A percentile compares a stretch with the other conserved stretches of the same genome.
phyloP scores from a whole-genome alignment of 92 coral and sea anemone genomes.

The Umimayanthus kanabou region DNA sequence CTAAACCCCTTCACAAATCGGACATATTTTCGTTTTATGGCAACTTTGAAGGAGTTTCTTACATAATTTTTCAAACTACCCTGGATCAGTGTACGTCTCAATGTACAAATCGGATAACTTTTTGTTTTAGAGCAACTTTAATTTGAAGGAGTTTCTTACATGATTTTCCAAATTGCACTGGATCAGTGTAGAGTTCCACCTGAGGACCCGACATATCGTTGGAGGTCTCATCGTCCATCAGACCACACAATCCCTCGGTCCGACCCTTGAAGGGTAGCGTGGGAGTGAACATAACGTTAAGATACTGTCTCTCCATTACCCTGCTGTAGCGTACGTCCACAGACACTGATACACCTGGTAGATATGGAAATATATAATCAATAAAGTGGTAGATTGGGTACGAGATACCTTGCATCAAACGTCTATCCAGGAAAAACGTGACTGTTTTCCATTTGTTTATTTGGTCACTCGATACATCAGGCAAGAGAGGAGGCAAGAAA shows the following conservation, averaged over 20 bases:
- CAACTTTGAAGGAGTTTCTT: conserved; percentile 32
- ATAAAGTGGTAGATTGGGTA: not conserved
- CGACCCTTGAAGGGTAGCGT: conserved; percentile 57
- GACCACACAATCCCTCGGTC: conserved; percentile 77
- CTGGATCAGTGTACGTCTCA: conserved; percentile 61
- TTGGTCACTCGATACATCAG: too few relatives aligned
- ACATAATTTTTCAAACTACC: conserved; percentile 73
- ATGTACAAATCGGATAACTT: too few relatives aligned
- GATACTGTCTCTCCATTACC: conserved; percentile 66
- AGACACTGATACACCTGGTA: conserved; percentile 62
- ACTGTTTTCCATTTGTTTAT: too few relatives aligned
- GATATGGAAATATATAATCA: not conserved
- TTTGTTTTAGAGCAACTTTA: not conserved
- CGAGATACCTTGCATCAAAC: not conserved
- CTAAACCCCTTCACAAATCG: too few relatives aligned
- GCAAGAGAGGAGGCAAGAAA: too few relatives aligned
- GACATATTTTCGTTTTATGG: not conserved
- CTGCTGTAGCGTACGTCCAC: conserved; percentile 68
- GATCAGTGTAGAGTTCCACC: conserved; percentile 59
- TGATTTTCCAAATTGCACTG: conserved; percentile 68
- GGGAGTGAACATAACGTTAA: conserved; percentile 66
- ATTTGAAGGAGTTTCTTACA: conserved; percentile 61
- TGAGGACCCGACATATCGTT: conserved; percentile 69
- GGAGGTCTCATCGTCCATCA: conserved; percentile 72
- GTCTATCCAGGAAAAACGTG: too few relatives aligned